Base-by-base conservation (phyloP, 2,797 vertebrate genomes). In the Sebastolobus altivelis region DNA sequence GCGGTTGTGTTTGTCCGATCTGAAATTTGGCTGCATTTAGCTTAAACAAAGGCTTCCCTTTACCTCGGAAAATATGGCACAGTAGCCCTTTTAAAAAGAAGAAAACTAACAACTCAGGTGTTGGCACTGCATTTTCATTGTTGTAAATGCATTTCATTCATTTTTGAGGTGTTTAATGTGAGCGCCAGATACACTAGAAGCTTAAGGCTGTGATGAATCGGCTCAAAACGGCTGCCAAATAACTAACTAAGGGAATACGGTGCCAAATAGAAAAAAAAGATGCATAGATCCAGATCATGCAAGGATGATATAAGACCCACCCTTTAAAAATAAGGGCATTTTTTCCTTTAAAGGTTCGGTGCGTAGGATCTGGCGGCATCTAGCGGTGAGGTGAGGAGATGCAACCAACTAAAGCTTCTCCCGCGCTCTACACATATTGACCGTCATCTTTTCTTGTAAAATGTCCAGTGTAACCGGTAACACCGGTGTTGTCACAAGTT, bases 171-270 rank as follows among this genome's bases (percentile, higher is more conserved):
- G 70, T 75, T 83, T 79, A 66, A 89, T 72, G 74, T 81, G 27
- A 3, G 56, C 0, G 38, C 71, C 62, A 74, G 82, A 83, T 67
- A 67, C 71, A 82, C 40, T 65, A n/a, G n/a, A 62, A 76, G 71
- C 58, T 69, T 27, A 59, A 16, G 31, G 66, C 56, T 27, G 54
- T 81, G 82, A 91, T 88, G 78, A 87, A 84, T 81, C 3, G 35
- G 52, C 72, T 72, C 40, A 76, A 83, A 83, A 68, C 14, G 10
- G 20, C 81, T 81, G 89, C 84, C 81, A 87, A 77, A 78, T 60
- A 74, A 80, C 76, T 72, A 58, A 35, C 78, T 82, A 77, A 87
- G 74, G 73, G 80, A 85, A 70, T 18, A 70, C 11, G 3, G 38
- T 49, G 77, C 69, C 73, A 84, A 67, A 69, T 4, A 56, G 46